A percentile compares a stretch with the other conserved stretches of the same genome.
These are phyloP conservation scores for Poecilia gillii DNA, from an alignment of 2,797 vertebrate species.

Conservation along the genomic window DNA sequence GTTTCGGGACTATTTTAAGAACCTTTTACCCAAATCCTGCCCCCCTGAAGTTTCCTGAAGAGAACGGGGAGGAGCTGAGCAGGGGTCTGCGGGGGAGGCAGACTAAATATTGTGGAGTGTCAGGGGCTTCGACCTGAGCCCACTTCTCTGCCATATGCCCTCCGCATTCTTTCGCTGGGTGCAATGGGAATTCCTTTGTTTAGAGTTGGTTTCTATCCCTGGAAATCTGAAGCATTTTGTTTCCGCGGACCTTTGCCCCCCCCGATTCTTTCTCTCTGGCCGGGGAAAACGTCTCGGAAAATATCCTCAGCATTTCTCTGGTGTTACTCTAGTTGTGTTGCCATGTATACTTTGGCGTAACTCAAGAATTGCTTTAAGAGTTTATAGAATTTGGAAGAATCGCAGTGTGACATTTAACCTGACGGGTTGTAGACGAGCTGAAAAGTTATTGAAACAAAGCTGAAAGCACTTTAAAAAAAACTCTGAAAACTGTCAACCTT, in stretches of 20 bases:
- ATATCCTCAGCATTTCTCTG: conserved; percentile 26
- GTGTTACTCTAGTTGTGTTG: conserved; percentile 16
- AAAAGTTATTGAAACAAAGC: not conserved
- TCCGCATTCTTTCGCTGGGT: conserved; percentile 75
- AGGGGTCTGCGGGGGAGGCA: conserved; percentile 62
- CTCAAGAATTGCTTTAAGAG: not conserved
- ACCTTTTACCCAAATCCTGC: conserved; percentile 71
- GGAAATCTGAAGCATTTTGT: conserved; percentile 64
- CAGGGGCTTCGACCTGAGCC: conserved; percentile 67
- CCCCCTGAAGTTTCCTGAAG: conserved; percentile 48
- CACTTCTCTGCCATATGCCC: conserved; percentile 67
- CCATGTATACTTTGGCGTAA: conserved; percentile 1
- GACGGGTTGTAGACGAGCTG: not conserved
- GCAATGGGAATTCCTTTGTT: conserved; percentile 80
- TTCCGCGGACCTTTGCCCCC: conserved; percentile 39
- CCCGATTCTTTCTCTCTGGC: conserved; percentile 28
- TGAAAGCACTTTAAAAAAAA: conserved; percentile 1
- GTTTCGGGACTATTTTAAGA: conserved; percentile 69
- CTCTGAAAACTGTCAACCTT: not conserved
- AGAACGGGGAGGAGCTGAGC: conserved; percentile 36
- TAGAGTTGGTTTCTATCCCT: conserved; percentile 58
- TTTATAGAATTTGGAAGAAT: not conserved
- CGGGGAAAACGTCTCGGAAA: conserved; percentile 28
- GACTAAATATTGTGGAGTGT: conserved; percentile 73
- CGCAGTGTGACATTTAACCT: not conserved